Percentiles rank a stretch among this genome's conserved stretches.
Evolutionary conservation across 2,888 invertebrate genomes (phyloP).

Genomic region (Synergus umbraculus): DNA sequence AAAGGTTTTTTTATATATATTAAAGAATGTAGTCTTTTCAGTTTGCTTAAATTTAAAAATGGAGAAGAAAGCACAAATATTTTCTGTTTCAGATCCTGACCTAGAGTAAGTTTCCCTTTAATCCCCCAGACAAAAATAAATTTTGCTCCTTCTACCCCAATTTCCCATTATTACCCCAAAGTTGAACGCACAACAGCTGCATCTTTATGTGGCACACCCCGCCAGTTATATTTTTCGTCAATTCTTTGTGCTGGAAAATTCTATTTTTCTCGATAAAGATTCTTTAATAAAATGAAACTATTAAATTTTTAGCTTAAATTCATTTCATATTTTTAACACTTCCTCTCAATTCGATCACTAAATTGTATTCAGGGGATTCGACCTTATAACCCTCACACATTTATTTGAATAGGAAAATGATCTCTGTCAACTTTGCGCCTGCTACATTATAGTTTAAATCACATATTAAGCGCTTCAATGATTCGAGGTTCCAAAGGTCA

Average conservation of each 20-base stretch:
- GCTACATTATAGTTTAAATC: no score
- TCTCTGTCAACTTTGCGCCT: no score
- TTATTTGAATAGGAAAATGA: no score
- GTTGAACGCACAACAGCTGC: constrained; percentile 11
- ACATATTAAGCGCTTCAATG: no score
- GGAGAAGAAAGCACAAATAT: not conserved
- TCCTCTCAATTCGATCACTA: no score
- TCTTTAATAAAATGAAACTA: not conserved
- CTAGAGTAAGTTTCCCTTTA: not conserved
- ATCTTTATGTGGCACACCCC: not conserved
- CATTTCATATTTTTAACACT: no score
- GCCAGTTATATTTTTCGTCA: constrained; percentile 12
- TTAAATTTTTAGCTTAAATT: no score
- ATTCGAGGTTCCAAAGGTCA: no score
- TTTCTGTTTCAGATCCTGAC: not conserved
- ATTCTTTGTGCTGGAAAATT: not conserved
- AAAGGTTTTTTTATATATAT: not conserved
- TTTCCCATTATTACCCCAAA: not conserved
- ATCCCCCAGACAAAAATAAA: not conserved
- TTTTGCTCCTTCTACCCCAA: not conserved
- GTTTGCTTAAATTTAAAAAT: not conserved
- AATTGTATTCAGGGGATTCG: no score
- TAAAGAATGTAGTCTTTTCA: not conserved
- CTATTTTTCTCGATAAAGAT: constrained; percentile 1
- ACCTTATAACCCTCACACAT: no score